phyloP scores from a whole-genome alignment of 2,113 vertebrate genomes.

The Herpetotheres cachinnans region DNA sequence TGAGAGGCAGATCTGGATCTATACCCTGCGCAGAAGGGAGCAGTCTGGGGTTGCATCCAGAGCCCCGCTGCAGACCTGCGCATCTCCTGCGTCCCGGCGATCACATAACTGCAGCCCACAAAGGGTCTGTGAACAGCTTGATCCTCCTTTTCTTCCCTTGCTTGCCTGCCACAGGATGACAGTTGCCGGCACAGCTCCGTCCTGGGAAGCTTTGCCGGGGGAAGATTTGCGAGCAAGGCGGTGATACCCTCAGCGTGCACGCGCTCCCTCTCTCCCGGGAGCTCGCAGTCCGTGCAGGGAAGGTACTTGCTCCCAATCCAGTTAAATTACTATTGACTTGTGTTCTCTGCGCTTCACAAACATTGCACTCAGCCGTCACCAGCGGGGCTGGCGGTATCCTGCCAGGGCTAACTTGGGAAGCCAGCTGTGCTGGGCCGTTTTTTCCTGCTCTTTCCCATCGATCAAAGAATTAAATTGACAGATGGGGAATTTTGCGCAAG shows the following conservation, averaged over 20 bases:
- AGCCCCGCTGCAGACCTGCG: accelerated
- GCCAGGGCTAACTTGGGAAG: conserved; percentile 71
- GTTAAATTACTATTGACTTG: conserved; percentile 77
- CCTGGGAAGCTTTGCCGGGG: neutral
- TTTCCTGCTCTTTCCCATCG: conserved; percentile 71
- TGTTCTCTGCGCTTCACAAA: conserved; percentile 73
- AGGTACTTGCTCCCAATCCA: conserved; percentile 70
- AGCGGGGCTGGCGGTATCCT: conserved; percentile 56
- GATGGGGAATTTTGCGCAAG: conserved; percentile 37
- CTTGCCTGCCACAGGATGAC: accelerated
- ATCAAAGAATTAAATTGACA: conserved; percentile 78
- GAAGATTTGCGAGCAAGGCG: neutral
- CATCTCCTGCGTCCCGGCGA: accelerated
- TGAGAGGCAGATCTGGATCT: accelerated
- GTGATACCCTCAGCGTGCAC: neutral
- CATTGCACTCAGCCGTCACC: conserved; percentile 62
- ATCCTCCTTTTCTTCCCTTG: neutral
- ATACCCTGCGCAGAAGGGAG: accelerated
- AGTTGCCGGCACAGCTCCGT: accelerated
- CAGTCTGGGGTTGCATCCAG: accelerated
- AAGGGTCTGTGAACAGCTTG: accelerated
- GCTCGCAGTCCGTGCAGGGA: conserved; percentile 57
- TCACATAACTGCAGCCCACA: accelerated
- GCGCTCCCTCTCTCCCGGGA: conserved; percentile 11
- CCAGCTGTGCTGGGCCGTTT: conserved; percentile 72